phyloP scores from a whole-genome alignment of 2,797 vertebrate genomes.

The Furcifer pardalis region DNA sequence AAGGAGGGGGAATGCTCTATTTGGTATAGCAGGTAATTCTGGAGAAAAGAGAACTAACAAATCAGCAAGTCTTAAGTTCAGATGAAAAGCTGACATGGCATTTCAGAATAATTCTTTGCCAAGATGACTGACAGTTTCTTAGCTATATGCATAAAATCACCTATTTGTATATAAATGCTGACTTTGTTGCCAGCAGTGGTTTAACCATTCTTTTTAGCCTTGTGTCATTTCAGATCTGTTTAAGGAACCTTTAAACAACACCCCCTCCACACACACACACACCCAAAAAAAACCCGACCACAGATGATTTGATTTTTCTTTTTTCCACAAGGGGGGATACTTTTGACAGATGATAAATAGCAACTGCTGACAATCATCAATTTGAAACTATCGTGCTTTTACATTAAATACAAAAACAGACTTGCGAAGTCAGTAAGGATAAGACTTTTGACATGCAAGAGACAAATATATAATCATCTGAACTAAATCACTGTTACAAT shows the following conservation, averaged over 20 bases:
- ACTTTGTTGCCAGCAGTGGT: slow-evolving; percentile 85
- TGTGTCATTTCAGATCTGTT: slow-evolving; percentile 87
- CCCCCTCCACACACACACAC: no score
- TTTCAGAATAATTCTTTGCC: slow-evolving; percentile 69
- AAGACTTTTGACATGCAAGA: slow-evolving; percentile 86
- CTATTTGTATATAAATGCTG: slow-evolving; percentile 78
- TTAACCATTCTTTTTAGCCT: slow-evolving; percentile 82
- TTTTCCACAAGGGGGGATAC: slow-evolving; percentile 88
- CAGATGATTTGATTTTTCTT: slow-evolving; percentile 94
- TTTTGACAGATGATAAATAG: slow-evolving; percentile 96
- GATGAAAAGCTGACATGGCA: slow-evolving; percentile 62
- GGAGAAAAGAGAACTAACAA: slow-evolving; percentile 54
- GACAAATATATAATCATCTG: slow-evolving; percentile 83
- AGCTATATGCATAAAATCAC: slow-evolving; percentile 67
- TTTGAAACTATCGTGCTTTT: slow-evolving; percentile 85
- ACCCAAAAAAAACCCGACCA: slow-evolving; percentile 80
- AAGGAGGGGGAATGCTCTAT: background rate
- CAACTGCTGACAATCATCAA: slow-evolving; percentile 92
- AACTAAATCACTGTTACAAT: slow-evolving; percentile 81
- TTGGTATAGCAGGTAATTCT: slow-evolving; percentile 29
- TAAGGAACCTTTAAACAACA: slow-evolving; percentile 77
- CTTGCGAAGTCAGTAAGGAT: slow-evolving; percentile 89
- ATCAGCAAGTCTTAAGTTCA: slow-evolving; percentile 67
- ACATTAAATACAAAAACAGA: slow-evolving; percentile 89
- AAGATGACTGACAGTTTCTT: slow-evolving; percentile 60